A percentile compares a stretch with the other conserved stretches of the same genome.
Conservation (phyloP, 2,888 invertebrate species). For the Pachycephus smyrnensis region DNA sequence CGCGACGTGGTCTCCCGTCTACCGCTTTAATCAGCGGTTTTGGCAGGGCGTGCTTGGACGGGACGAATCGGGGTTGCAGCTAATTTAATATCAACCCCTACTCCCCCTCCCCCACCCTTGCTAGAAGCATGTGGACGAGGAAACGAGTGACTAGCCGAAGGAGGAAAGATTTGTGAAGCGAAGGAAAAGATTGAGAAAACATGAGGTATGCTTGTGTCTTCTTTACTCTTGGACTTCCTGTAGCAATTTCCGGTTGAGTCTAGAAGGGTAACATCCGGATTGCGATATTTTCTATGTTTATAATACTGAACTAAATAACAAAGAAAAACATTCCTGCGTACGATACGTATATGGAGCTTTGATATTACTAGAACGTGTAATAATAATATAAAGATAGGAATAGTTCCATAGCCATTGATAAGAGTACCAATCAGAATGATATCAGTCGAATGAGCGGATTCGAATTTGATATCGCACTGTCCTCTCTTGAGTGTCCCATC, state of each 20-base stretch:
- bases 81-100: not conserved
- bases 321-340: not conserved
- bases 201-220: not conserved
- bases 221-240: not conserved
- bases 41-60: constrained; percentile 1
- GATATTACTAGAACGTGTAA: not conserved
- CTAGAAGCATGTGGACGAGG: not conserved
- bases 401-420: not conserved
- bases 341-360: not conserved
- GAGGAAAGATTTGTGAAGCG: not conserved
- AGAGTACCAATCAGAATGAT: not conserved
- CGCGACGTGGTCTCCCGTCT: constrained; percentile 11
- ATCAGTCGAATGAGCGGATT: not conserved
- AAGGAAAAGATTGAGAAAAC: not conserved
- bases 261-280: not conserved
- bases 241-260: not conserved
- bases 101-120: not conserved
- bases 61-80: not conserved
- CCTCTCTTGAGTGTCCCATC: not conserved
- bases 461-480: not conserved
- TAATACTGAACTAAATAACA: not conserved
- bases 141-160: not conserved
- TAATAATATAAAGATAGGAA: not conserved
- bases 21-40: constrained; percentile 25
- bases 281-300: not conserved